A percentile compares a stretch with the other conserved stretches of the same genome.
Conservation (phyloP, 2,113 vertebrate species). For the Seriola quinqueradiata region DNA sequence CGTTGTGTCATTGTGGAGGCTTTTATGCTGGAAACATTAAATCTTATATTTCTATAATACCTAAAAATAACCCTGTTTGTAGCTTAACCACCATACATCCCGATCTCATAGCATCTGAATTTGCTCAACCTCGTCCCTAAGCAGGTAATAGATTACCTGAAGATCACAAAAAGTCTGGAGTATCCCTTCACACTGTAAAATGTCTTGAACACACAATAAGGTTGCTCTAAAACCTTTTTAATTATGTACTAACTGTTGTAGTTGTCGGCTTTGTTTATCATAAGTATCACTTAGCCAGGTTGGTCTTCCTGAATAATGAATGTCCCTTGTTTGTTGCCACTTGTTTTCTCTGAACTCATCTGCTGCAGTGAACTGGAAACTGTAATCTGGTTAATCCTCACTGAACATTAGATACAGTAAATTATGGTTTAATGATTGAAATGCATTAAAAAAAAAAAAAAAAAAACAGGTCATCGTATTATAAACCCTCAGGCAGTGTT, state of each 20-base stretch:
- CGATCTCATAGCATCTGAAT: not conserved
- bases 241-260: conserved; percentile 67
- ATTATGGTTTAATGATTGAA: conserved; percentile 54
- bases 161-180: not conserved
- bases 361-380: conserved; percentile 33
- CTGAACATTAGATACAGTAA: conserved; percentile 58
- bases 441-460: conserved; percentile 46
- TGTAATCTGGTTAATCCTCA: conserved; percentile 65
- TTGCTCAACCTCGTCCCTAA: not conserved
- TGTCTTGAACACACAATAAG: not conserved
- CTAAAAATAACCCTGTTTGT: not conserved
- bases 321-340: conserved; percentile 56
- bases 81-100: not conserved
- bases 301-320: conserved; percentile 70
- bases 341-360: conserved; percentile 51
- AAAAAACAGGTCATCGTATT: conserved; percentile 43
- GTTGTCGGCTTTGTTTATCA: conserved; percentile 61
- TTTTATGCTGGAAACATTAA: not conserved
- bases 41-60: not conserved
- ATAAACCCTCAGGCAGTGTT: conserved; percentile 26
- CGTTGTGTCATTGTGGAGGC: not conserved
- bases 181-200: not conserved
- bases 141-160: not conserved
- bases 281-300: conserved; percentile 51
- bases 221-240: conserved; percentile 36